These are phyloP conservation scores for Magallana angulata DNA, from an alignment of 1,140 invertebrate species.

Conservation along the genomic window DNA sequence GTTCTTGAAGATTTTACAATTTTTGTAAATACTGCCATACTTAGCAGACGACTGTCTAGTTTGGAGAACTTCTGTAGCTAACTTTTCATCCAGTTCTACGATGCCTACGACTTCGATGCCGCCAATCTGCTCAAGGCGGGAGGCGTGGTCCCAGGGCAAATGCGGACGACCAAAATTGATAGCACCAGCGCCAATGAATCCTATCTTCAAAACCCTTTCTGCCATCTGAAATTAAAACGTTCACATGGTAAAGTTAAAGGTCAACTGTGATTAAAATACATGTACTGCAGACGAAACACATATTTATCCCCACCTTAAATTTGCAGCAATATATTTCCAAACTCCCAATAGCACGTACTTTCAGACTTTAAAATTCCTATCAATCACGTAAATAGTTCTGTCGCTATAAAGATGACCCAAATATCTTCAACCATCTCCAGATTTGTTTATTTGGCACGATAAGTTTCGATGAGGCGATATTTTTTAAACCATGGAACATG, in stretches of 20 bases:
- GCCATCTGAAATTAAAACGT: neutral
- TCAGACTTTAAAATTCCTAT: neutral
- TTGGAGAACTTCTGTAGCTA: too few relatives aligned
- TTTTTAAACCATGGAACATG: too few relatives aligned
- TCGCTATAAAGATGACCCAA: slow-evolving; percentile 4
- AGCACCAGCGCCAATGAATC: slow-evolving; percentile 55
- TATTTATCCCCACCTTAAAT: neutral
- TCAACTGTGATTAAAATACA: neutral
- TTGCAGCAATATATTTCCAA: neutral
- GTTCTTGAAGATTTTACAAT: too few relatives aligned
- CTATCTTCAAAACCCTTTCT: slow-evolving; percentile 42
- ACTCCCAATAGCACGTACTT: neutral
- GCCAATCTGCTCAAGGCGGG: slow-evolving; percentile 52
- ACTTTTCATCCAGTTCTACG: too few relatives aligned
- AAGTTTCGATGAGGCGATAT: too few relatives aligned
- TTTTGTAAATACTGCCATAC: too few relatives aligned
- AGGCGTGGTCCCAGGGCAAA: slow-evolving; percentile 56
- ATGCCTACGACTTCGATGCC: slow-evolving; percentile 51
- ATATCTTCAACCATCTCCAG: too few relatives aligned
- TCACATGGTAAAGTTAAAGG: neutral
- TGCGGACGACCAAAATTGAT: slow-evolving; percentile 52
- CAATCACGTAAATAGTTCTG: neutral
- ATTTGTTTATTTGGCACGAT: too few relatives aligned
- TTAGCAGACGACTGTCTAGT: too few relatives aligned
- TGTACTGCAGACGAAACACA: too few relatives aligned